Evolutionary conservation across 1,140 invertebrate species (phyloP).

Genomic region (Sesamia nonagrioides): DNA sequence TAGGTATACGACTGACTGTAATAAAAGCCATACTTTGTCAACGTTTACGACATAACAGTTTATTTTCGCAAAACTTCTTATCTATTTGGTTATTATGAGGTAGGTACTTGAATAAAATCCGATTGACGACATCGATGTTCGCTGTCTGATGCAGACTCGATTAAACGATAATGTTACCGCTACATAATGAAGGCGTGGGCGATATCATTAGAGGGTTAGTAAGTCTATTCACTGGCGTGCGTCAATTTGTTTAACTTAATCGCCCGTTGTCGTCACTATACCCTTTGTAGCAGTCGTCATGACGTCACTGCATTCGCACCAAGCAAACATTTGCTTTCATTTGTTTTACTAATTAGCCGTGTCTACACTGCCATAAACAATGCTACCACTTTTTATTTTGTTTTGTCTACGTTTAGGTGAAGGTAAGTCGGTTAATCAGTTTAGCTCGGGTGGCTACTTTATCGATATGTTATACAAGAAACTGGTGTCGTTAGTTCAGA

Average conservation of each 20-base stretch:
- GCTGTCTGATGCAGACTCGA: constrained; percentile 7
- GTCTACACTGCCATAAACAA: constrained; percentile 16
- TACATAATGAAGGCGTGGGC: constrained; percentile 73
- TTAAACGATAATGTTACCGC: constrained; percentile 46
- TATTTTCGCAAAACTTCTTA: constrained; percentile 28
- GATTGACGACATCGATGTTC: constrained; percentile 33
- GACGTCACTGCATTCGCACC: constrained; percentile 53
- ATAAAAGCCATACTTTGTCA: constrained; percentile 24
- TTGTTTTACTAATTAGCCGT: constrained; percentile 45
- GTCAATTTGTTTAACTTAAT: constrained; percentile 77
- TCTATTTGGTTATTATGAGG: constrained; percentile 1
- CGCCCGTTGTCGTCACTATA: constrained; percentile 70
- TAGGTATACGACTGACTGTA: neutral
- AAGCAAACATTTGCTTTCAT: constrained; percentile 58
- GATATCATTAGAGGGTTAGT: constrained; percentile 52
- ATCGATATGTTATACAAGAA: neutral
- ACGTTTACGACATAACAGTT: neutral
- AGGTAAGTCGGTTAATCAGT: neutral
- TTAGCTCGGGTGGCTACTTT: constrained; percentile 4
- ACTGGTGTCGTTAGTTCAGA: neutral
- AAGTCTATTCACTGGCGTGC: constrained; percentile 63
- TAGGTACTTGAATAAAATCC: constrained; percentile 19
- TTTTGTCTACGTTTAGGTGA: constrained; percentile 42
- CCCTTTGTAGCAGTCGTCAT: constrained; percentile 56
- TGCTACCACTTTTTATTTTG: constrained; percentile 27